phyloP scores from a whole-genome alignment of 2,113 vertebrate species.

The Epinephelus lanceolatus region DNA sequence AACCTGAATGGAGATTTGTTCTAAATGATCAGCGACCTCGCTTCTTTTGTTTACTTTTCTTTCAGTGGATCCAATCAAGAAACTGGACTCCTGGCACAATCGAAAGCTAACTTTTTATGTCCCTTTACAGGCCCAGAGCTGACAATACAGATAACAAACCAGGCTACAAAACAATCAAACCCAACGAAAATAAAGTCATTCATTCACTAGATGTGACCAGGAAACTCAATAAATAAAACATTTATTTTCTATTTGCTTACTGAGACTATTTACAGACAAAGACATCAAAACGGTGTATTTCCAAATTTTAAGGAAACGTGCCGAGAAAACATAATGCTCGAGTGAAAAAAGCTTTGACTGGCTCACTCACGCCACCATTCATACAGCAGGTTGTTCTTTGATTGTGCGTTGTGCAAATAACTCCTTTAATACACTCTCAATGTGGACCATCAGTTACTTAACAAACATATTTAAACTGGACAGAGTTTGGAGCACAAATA shows the following conservation, averaged over 20 bases:
- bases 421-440: not conserved
- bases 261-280: conserved; percentile 14
- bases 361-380: not conserved
- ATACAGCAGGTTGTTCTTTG: not conserved
- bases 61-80: conserved; percentile 21
- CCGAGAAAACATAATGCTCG: not conserved
- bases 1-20: not conserved
- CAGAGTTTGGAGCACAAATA: no score
- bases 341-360: not conserved
- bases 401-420: no score
- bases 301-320: not conserved
- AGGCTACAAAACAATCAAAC: conserved; percentile 1
- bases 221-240: conserved; percentile 16
- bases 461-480: not conserved
- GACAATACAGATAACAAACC: conserved; percentile 22
- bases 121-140: not conserved
- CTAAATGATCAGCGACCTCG: not conserved
- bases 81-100: conserved; percentile 17
- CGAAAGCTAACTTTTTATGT: not conserved
- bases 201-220: not conserved
- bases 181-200: conserved; percentile 1
- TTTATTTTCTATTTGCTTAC: conserved; percentile 16
- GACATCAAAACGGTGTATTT: conserved; percentile 3
- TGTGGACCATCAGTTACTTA: not conserved
- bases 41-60: not conserved